phyloP scores from a whole-genome alignment of 2,888 invertebrate genomes.

The Lasioglossum figueresi region DNA sequence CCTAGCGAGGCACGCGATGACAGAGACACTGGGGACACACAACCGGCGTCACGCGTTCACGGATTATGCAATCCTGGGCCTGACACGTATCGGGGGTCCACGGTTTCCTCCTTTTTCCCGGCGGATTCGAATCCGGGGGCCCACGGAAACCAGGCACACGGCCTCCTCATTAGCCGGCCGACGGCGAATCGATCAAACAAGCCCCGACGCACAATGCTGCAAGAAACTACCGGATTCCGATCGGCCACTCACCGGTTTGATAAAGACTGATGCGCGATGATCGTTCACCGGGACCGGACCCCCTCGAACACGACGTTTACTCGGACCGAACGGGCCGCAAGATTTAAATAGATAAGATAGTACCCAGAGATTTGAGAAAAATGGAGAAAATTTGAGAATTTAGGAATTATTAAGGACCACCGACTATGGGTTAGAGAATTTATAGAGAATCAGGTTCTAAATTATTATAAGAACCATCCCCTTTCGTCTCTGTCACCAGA shows the following conservation, averaged over 20 bases:
- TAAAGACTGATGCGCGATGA: constrained; percentile 64
- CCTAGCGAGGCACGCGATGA: constrained; percentile 52
- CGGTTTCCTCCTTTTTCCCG: constrained; percentile 40
- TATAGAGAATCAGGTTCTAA: background rate
- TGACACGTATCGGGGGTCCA: constrained; percentile 6
- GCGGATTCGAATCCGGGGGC: background rate
- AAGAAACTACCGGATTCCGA: constrained; percentile 70
- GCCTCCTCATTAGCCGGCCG: constrained; percentile 54
- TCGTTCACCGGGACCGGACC: background rate
- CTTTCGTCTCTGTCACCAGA: background rate
- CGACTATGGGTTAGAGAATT: background rate
- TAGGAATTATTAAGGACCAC: background rate
- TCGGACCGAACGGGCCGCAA: background rate
- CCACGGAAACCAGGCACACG: background rate
- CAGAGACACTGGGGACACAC: constrained; percentile 36
- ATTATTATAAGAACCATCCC: background rate
- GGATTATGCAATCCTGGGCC: constrained; percentile 51
- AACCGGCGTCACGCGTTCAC: constrained; percentile 28
- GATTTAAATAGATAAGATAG: background rate
- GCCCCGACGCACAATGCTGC: constrained; percentile 48
- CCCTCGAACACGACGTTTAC: background rate
- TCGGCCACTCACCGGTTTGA: constrained; percentile 58
- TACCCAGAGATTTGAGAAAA: background rate
- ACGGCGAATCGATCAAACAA: constrained; percentile 63
- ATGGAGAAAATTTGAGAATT: background rate